A percentile compares a stretch with the other conserved stretches of the same genome.
These are phyloP conservation scores for Crotalus tigris DNA, from an alignment of 2,113 vertebrate genomes.

Conservation along the genomic window DNA sequence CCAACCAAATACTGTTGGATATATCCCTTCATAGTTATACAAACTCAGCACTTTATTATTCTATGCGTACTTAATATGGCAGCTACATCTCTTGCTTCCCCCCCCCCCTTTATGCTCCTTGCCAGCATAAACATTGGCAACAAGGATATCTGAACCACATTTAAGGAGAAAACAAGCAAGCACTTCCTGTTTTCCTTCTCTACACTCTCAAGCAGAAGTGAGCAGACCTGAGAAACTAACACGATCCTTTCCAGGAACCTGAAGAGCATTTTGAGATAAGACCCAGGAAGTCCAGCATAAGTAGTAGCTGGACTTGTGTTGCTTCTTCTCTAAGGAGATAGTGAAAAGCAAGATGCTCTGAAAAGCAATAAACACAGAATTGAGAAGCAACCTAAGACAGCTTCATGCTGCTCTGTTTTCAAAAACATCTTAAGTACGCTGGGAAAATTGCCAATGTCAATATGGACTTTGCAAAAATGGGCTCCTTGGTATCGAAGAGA, in stretches of 20 bases:
- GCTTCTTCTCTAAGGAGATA: neutral
- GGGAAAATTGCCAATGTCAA: slow-evolving; percentile 29
- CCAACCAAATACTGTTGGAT: neutral
- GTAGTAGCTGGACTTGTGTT: neutral
- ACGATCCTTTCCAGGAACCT: neutral
- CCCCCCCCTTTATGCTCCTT: neutral
- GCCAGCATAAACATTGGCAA: neutral
- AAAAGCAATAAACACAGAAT: neutral
- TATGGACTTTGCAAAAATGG: slow-evolving; percentile 9
- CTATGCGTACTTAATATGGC: neutral
- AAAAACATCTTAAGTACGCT: slow-evolving; percentile 19
- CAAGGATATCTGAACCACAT: neutral
- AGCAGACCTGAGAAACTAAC: neutral
- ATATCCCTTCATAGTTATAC: neutral
- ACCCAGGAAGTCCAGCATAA: neutral
- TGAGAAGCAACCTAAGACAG: neutral
- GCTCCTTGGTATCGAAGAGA: neutral
- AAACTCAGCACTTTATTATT: neutral
- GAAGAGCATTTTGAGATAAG: neutral
- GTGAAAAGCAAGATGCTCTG: neutral
- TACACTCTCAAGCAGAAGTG: neutral
- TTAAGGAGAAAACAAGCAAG: neutral
- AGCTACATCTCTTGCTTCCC: neutral
- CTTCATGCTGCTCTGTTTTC: neutral
- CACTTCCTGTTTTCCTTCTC: neutral